These are phyloP conservation scores for Zoroaster sp. DNA, from an alignment of 53 echinoderm and acorn worm genomes.

Conservation along the genomic window DNA sequence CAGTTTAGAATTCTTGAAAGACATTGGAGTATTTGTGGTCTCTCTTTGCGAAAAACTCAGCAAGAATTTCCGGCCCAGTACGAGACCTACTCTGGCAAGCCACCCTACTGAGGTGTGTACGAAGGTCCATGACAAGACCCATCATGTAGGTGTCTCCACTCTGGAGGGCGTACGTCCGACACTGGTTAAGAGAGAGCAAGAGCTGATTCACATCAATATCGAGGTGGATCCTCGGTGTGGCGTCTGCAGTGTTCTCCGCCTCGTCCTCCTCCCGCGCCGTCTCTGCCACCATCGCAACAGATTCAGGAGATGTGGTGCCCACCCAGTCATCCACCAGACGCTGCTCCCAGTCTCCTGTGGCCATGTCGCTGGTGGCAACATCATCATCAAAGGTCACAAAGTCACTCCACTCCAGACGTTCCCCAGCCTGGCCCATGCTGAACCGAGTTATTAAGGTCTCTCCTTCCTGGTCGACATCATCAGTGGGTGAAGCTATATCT, in stretches of 20 bases:
- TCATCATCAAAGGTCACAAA: slow-evolving; percentile 5
- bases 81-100: neutral
- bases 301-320: no score
- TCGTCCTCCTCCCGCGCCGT: neutral
- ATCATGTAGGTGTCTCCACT: slow-evolving; percentile 1
- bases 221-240: neutral
- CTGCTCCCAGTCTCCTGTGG: slow-evolving; percentile 3
- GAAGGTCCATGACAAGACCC: slow-evolving; percentile 3
- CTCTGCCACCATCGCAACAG: neutral
- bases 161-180: neutral
- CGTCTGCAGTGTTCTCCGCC: neutral
- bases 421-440: neutral
- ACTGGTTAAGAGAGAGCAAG: neutral
- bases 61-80: neutral
- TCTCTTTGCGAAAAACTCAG: neutral
- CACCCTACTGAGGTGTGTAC: neutral
- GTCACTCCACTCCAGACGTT: neutral
- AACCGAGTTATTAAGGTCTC: neutral
- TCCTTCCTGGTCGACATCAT: neutral
- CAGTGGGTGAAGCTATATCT: neutral
- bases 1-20: neutral
- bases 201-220: neutral
- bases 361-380: neutral
- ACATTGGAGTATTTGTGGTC: neutral
- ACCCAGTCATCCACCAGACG: neutral